Conservation (phyloP, 2,113 vertebrate species). For the Cyprinodon brontotheroides region DNA sequence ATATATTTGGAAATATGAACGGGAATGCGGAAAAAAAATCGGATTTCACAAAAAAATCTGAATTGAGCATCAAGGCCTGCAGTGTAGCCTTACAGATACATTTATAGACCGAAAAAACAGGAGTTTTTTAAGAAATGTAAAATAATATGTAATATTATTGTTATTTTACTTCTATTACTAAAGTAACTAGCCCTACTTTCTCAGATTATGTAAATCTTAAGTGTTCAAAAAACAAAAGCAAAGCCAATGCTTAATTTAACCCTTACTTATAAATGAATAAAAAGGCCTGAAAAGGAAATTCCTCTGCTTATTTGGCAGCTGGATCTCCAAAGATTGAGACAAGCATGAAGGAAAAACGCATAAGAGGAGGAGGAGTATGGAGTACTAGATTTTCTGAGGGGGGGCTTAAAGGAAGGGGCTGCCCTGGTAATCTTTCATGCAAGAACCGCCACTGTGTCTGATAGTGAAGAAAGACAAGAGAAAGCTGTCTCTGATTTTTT, state of each 20-base stretch:
- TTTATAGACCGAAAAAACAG: not conserved
- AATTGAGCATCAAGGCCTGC: no score
- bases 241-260: not conserved
- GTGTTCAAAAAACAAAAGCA: not conserved
- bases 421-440: not conserved
- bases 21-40: no score
- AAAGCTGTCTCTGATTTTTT: slow-evolving; percentile 62
- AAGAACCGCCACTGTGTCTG: slow-evolving; percentile 3
- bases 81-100: no score
- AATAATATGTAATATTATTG: no score
- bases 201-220: not conserved
- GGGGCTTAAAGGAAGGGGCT: not conserved
- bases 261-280: not conserved
- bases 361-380: no score
- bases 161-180: not conserved
- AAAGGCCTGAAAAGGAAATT: not conserved
- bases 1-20: no score
- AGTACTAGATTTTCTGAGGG: no score
- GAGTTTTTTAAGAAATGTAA: no score
- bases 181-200: not conserved
- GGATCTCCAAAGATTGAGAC: not conserved
- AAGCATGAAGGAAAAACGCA: not conserved
- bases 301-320: not conserved
- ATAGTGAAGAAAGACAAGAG: slow-evolving; percentile 67
- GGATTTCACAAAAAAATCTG: no score